These are phyloP conservation scores for Mamestra brassicae DNA, from an alignment of 2,888 invertebrate genomes.

Conservation along the genomic window DNA sequence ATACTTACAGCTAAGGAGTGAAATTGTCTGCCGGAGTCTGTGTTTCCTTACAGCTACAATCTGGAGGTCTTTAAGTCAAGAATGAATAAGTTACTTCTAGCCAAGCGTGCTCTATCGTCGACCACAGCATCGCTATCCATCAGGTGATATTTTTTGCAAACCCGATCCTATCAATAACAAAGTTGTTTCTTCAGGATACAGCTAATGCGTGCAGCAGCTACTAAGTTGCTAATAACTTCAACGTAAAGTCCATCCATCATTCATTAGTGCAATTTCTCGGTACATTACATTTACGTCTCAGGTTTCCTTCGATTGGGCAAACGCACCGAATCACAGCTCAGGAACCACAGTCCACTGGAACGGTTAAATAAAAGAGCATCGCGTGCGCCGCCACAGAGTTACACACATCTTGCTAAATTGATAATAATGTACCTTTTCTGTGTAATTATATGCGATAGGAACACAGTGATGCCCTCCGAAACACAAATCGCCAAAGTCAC, in stretches of 20 bases:
- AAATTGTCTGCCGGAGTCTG: too few relatives aligned
- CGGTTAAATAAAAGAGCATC: constrained; percentile 51
- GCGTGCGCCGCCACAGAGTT: constrained; percentile 43
- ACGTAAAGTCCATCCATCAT: constrained; percentile 1
- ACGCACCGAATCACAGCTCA: constrained; percentile 50
- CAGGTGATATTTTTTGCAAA: too few relatives aligned
- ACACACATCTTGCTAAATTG: constrained; percentile 53
- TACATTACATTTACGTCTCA: constrained; percentile 54
- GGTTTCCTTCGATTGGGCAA: constrained; percentile 63
- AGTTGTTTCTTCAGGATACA: neutral
- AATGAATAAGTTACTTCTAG: too few relatives aligned
- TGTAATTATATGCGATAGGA: neutral
- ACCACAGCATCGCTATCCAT: too few relatives aligned
- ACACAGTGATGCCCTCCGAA: too few relatives aligned
- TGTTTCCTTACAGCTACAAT: too few relatives aligned
- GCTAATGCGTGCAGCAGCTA: neutral
- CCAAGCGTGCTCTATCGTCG: too few relatives aligned
- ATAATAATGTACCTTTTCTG: constrained; percentile 12
- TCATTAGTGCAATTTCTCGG: constrained; percentile 36
- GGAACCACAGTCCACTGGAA: constrained; percentile 64
- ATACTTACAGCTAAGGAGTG: too few relatives aligned
- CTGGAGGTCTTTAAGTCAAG: too few relatives aligned
- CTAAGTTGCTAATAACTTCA: constrained; percentile 4
- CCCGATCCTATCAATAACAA: too few relatives aligned
- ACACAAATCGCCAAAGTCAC: too few relatives aligned